phyloP scores from a whole-genome alignment of 2,113 vertebrate genomes.

The Salvelinus sp. region DNA sequence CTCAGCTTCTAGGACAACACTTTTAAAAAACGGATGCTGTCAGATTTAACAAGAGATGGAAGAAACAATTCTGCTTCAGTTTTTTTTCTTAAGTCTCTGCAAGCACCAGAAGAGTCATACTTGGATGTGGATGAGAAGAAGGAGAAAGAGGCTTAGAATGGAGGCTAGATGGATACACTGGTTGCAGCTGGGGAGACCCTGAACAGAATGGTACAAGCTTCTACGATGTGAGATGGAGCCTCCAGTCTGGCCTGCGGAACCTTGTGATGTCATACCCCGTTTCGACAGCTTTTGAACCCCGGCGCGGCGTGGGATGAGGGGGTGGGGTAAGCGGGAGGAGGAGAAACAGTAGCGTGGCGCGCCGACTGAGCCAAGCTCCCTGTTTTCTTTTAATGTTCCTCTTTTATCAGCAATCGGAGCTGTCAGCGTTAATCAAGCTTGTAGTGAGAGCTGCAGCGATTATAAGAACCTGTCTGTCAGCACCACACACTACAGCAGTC shows the following conservation, averaged over 20 bases:
- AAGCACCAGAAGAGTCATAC: constrained; percentile 34
- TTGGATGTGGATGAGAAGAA: constrained; percentile 66
- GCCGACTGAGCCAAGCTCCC: constrained; percentile 28
- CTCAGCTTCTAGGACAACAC: constrained; percentile 59
- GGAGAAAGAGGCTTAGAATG: constrained; percentile 43
- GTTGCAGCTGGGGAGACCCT: constrained; percentile 71
- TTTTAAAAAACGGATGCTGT: constrained; percentile 71
- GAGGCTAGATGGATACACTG: constrained; percentile 73
- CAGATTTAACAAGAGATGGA: constrained; percentile 70
- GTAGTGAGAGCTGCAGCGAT: constrained; percentile 53
- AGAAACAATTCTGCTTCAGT: constrained; percentile 74
- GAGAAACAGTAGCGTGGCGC: constrained; percentile 60
- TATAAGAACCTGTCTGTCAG: constrained; percentile 75
- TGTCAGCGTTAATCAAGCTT: constrained; percentile 75
- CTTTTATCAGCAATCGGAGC: constrained; percentile 76
- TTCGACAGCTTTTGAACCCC: constrained; percentile 73
- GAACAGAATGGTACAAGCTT: constrained; percentile 70
- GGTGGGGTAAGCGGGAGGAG: constrained; percentile 19
- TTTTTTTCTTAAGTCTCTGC: constrained; percentile 15
- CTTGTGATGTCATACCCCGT: constrained; percentile 74
- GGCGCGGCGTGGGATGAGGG: constrained; percentile 30
- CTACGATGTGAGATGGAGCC: constrained; percentile 69
- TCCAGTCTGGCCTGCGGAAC: constrained; percentile 68
- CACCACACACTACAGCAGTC: constrained; percentile 56
- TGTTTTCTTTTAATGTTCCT: constrained; percentile 77